A percentile compares a stretch with the other conserved stretches of the same genome.
Evolutionary conservation across 2,888 invertebrate species (phyloP).

Genomic region (Drosophila lutescens): DNA sequence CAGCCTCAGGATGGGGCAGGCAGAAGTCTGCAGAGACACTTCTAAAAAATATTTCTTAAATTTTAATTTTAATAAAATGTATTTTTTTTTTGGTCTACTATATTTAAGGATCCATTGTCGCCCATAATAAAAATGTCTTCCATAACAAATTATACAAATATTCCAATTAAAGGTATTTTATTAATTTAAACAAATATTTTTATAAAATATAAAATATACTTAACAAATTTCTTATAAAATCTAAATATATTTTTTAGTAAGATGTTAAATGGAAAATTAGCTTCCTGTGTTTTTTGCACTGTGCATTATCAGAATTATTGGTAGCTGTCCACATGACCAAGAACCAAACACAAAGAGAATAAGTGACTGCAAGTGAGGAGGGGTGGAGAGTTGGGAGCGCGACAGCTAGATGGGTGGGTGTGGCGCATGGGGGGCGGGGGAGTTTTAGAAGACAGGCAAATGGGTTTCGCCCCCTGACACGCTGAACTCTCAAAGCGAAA

Average conservation of each 20-base stretch:
- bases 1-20: not conserved
- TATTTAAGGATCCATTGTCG: too few relatives aligned
- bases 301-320: slow-evolving; percentile 72
- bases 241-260: too few relatives aligned
- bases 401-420: slow-evolving; percentile 1
- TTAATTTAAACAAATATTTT: too few relatives aligned
- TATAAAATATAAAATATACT: too few relatives aligned
- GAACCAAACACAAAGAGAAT: slow-evolving; percentile 45
- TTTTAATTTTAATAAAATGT: not conserved
- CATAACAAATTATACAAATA: not conserved
- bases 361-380: slow-evolving; percentile 23
- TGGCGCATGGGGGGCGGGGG: slow-evolving; percentile 1
- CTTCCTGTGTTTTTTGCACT: slow-evolving; percentile 30
- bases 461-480: slow-evolving; percentile 72
- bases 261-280: slow-evolving; percentile 1
- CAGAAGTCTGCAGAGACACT: slow-evolving; percentile 8
- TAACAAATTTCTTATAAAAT: too few relatives aligned
- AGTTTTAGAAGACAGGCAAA: slow-evolving; percentile 64
- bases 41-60: not conserved
- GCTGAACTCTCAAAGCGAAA: slow-evolving; percentile 72
- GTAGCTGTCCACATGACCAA: slow-evolving; percentile 68
- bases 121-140: too few relatives aligned
- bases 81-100: too few relatives aligned
- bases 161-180: not conserved
- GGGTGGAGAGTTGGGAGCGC: slow-evolving; percentile 1